Conservation (phyloP, 2,113 vertebrate species). For the Myiopsitta monachus region DNA sequence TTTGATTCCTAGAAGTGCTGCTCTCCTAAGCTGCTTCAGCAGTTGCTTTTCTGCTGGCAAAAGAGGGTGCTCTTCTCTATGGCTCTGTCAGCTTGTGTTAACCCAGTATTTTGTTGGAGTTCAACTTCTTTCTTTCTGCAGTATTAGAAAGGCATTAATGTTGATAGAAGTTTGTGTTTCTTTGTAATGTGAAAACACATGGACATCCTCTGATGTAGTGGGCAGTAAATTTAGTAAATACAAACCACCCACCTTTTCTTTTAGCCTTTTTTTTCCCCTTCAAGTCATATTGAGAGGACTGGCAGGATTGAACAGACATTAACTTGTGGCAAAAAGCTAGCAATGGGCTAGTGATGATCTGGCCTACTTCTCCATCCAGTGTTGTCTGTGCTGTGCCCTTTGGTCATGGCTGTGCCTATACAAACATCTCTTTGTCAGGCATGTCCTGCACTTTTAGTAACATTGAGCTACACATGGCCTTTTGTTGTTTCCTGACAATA, state of each 20-base stretch:
- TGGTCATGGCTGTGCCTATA: not conserved
- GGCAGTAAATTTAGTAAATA: not conserved
- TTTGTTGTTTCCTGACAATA: not conserved
- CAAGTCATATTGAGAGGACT: not conserved
- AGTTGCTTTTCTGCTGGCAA: not conserved
- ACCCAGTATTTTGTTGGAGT: not conserved
- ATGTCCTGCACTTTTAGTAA: not conserved
- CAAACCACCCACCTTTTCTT: not conserved
- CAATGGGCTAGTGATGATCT: not conserved
- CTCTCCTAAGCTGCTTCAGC: not conserved
- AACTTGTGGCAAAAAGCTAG: not conserved
- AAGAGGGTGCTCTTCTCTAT: not conserved
- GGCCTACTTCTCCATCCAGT: not conserved
- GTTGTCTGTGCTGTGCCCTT: not conserved
- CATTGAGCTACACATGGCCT: fast-evolving
- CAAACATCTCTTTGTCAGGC: not conserved
- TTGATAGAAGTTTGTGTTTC: not conserved
- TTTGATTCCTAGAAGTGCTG: not conserved
- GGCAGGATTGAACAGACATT: not conserved
- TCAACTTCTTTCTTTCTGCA: not conserved
- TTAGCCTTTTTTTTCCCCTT: not conserved
- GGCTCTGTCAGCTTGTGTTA: not conserved
- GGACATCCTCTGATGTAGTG: not conserved
- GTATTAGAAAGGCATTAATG: not conserved
- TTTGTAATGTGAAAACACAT: not conserved